Evolutionary conservation across 2,113 vertebrate species (phyloP), one percentile per base, ranked within the genome.

Genomic region (Callopanchax toddi): DNA sequence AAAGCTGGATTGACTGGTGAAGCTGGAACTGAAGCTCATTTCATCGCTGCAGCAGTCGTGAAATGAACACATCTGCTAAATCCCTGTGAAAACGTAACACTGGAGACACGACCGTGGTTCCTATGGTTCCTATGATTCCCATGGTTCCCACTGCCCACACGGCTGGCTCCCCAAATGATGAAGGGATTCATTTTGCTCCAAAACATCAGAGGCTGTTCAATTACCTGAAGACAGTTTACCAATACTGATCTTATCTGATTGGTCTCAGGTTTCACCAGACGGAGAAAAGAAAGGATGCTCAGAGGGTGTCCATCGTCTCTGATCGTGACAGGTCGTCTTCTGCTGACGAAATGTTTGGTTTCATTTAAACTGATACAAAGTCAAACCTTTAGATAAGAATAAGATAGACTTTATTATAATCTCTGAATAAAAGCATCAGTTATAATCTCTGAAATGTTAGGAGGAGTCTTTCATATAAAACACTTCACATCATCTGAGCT

Each of bases 121-220:
- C 63, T 37, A 2, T 58, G 32, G 37, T 43, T 74, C 54, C 67
- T 42, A 32, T n/a, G n/a, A n/a, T n/a, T n/a, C n/a, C n/a, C n/a
- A 32, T 5, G 29, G n/a, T n/a, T n/a, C n/a, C n/a, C n/a, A 1
- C 48, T 60, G 71, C 61, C 53, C 62, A 55, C 64, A 20, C 34
- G 10, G 56, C 49, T 70, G 52, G 49, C 50, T 32, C 66, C 71
- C 11, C 29, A 63, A 66, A 77, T 42, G 70, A 77, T 76, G 43
- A 81, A 78, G 45, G 39, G 66, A 67, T 74, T 75, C 50, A 74
- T 83, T 78, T 78, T 71, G 62, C 76, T 67, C 58, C 57, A 65
- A 73, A 72, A 55, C 76, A 67, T 84, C 61, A 84, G 65, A 78
- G 68, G 52, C 65, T 78, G 84, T 79, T 82, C 53, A 60, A 82